These are phyloP conservation scores for Phorcus lineatus DNA, from an alignment of 2,888 invertebrate species.

Conservation along the genomic window DNA sequence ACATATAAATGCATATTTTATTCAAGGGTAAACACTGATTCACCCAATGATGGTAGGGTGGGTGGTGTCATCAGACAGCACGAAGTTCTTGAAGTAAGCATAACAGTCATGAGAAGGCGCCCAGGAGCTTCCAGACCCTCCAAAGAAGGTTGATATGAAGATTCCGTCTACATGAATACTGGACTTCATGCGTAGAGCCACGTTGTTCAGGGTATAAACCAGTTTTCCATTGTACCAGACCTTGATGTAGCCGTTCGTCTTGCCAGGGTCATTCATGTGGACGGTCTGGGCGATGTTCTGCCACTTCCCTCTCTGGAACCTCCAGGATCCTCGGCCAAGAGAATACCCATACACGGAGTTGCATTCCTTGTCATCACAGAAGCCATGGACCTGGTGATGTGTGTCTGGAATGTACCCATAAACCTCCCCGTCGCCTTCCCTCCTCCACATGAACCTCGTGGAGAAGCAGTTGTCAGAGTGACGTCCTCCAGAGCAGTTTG, in stretches of 20 bases:
- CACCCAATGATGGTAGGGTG: background rate
- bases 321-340: conserved; percentile 37
- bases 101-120: conserved; percentile 51
- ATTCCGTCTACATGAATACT: conserved; percentile 49
- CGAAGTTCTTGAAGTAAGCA: conserved; percentile 58
- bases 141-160: conserved; percentile 63
- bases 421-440: conserved; percentile 51
- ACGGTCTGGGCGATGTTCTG: conserved; percentile 49
- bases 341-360: conserved; percentile 28
- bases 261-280: conserved; percentile 45
- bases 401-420: conserved; percentile 48
- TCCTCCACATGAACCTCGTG: conserved; percentile 56
- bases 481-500: conserved; percentile 51
- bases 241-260: conserved; percentile 47
- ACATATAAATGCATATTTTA: no score
- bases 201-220: conserved; percentile 40
- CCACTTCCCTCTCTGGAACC: conserved; percentile 46
- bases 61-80: background rate
- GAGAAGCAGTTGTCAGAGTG: conserved; percentile 52
- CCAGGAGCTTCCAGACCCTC: conserved; percentile 50
- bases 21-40: no score
- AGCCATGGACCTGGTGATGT: background rate
- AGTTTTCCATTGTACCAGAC: conserved; percentile 47
- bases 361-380: conserved; percentile 29
- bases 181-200: conserved; percentile 44